Evolutionary conservation across 1,140 invertebrate genomes (phyloP).

Genomic region (Drosophila pachea): DNA sequence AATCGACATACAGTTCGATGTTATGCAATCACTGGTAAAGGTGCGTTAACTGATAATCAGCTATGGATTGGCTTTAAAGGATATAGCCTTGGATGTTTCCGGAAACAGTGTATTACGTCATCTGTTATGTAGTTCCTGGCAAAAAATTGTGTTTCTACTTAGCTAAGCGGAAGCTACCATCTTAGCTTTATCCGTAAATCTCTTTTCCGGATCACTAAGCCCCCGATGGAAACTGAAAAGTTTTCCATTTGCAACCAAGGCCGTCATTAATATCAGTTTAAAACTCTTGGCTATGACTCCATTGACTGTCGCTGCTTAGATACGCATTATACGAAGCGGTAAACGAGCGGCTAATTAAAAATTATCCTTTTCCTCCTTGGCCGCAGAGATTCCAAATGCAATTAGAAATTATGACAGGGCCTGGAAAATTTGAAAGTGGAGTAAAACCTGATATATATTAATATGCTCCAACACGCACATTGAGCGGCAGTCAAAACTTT

Average conservation of each 20-base stretch:
- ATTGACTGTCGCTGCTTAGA: slow-evolving; percentile 23
- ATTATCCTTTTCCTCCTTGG: slow-evolving; percentile 15
- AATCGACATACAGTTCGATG: neutral
- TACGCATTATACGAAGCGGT: slow-evolving; percentile 17
- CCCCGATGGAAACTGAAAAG: neutral
- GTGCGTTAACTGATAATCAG: neutral
- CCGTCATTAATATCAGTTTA: slow-evolving; percentile 5
- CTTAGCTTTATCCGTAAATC: slow-evolving; percentile 13
- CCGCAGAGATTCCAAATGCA: slow-evolving; percentile 8
- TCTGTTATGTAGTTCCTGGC: no score
- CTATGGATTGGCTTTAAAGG: neutral
- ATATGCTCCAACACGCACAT: slow-evolving; percentile 22
- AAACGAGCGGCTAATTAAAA: slow-evolving; percentile 25
- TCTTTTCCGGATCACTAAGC: slow-evolving; percentile 12
- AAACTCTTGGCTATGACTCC: slow-evolving; percentile 2
- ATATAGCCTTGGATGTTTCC: no score
- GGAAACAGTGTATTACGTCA: no score
- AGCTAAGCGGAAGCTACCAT: neutral
- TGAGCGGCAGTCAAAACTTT: neutral
- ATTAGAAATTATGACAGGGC: slow-evolving; percentile 25
- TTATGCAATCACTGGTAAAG: neutral
- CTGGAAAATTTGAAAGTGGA: slow-evolving; percentile 7
- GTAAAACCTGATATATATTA: slow-evolving; percentile 23
- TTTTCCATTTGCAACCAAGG: neutral
- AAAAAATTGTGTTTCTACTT: neutral